phyloP scores from a whole-genome alignment of 2,797 vertebrate species.

The Acridotheres tristis region DNA sequence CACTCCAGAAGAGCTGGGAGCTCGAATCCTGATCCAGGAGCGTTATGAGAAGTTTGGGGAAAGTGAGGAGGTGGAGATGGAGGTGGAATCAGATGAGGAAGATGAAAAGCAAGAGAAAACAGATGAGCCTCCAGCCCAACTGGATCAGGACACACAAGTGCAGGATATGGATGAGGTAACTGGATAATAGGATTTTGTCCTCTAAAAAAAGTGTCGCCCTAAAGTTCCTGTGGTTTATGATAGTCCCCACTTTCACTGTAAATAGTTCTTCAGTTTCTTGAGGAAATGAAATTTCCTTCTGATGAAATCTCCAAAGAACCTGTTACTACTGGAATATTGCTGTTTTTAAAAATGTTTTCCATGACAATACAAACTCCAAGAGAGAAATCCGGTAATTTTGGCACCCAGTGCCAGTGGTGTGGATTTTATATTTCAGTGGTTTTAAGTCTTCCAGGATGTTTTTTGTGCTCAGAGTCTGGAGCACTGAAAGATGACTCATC shows the following conservation, averaged over 20 bases:
- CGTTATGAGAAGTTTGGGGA: slow-evolving; percentile 98
- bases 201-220: neutral
- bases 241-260: neutral
- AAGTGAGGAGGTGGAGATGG: slow-evolving; percentile 99
- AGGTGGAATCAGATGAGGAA: slow-evolving; percentile 97
- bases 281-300: neutral
- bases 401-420: neutral
- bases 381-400: neutral
- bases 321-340: neutral
- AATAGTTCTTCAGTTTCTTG: neutral
- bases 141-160: slow-evolving; percentile 96
- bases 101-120: slow-evolving; percentile 86
- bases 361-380: neutral
- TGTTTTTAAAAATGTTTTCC: neutral
- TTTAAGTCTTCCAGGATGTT: neutral
- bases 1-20: slow-evolving; percentile 94
- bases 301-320: neutral
- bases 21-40: slow-evolving; percentile 97
- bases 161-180: slow-evolving; percentile 98
- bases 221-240: neutral
- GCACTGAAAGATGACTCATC: neutral
- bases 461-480: neutral
- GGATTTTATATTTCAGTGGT: neutral
- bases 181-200: neutral
- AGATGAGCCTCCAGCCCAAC: slow-evolving; percentile 83